phyloP scores from a whole-genome alignment of 30 jellyfish, hydroid and myxozoan genomes.

The Nemopilema nomurai region DNA sequence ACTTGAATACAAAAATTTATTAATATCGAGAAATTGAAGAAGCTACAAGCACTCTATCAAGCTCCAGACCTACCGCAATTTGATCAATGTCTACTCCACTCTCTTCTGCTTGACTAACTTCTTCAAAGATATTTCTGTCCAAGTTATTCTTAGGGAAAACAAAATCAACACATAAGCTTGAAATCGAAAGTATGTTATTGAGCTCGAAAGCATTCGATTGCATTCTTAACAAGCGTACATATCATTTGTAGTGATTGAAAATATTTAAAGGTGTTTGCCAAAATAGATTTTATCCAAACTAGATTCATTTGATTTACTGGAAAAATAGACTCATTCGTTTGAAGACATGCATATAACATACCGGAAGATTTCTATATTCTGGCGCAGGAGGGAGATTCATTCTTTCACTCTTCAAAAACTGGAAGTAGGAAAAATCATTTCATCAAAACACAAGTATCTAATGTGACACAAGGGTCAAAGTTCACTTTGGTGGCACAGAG shows the following conservation, averaged over 20 bases:
- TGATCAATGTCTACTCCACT: slow-evolving; percentile 33
- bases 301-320: too few species aligned
- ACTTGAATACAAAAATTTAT: too few species aligned
- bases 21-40: background rate
- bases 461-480: background rate
- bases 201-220: background rate
- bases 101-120: slow-evolving; percentile 55
- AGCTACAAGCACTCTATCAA: background rate
- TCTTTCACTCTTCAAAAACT: slow-evolving; percentile 62
- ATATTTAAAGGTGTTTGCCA: background rate
- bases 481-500: background rate
- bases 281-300: background rate
- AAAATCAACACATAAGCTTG: background rate
- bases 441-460: background rate
- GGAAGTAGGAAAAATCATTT: background rate
- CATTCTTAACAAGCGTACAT: background rate
- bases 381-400: slow-evolving; percentile 58
- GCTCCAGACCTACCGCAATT: slow-evolving; percentile 21
- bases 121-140: slow-evolving; percentile 84
- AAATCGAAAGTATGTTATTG: background rate
- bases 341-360: slow-evolving; percentile 5
- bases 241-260: background rate
- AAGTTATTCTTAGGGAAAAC: slow-evolving; percentile 62
- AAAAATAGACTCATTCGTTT: too few species aligned
- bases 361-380: slow-evolving; percentile 57